A percentile compares a stretch with the other conserved stretches of the same genome.
These are phyloP conservation scores for Syngnathus floridae DNA, from an alignment of 2,113 vertebrate genomes.

Conservation along the genomic window DNA sequence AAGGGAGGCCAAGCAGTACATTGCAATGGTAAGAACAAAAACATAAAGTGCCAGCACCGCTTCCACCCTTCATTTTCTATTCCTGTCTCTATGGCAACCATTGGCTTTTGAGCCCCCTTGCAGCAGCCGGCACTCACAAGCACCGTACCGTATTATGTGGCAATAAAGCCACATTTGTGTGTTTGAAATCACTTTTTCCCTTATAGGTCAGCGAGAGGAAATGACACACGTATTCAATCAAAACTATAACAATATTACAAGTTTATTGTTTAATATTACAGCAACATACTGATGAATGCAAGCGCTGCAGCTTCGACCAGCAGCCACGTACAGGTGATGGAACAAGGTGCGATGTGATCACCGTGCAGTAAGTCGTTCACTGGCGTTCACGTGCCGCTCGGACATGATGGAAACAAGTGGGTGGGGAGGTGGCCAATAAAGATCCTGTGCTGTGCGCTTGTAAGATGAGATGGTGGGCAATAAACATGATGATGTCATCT, in stretches of 20 bases:
- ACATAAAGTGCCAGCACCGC: constrained; percentile 34
- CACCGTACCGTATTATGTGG: background rate
- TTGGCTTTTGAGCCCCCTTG: constrained; percentile 31
- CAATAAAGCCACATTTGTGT: background rate
- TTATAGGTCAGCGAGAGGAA: background rate
- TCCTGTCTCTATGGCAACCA: constrained; percentile 64
- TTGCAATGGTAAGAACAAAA: constrained; percentile 45
- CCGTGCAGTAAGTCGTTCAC: constrained; percentile 40
- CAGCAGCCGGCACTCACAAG: constrained; percentile 3
- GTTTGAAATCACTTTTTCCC: background rate
- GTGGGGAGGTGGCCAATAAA: constrained; percentile 44
- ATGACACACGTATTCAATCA: background rate
- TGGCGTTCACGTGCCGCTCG: constrained; percentile 14
- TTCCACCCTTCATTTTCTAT: constrained; percentile 43
- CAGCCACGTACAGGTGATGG: constrained; percentile 24
- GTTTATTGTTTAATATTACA: too few relatives aligned
- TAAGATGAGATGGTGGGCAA: constrained; percentile 16
- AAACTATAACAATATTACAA: background rate
- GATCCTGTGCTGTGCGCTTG: constrained; percentile 4
- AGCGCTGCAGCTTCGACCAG: constrained; percentile 11
- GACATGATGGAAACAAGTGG: constrained; percentile 26
- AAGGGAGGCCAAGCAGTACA: constrained; percentile 24
- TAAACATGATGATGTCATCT: constrained; percentile 31
- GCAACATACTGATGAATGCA: constrained; percentile 7
- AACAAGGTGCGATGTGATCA: constrained; percentile 30